Evolutionary conservation across 2,797 vertebrate genomes (phyloP), one percentile per base, ranked within the genome.

Genomic region (Ceyx erithaca): DNA sequence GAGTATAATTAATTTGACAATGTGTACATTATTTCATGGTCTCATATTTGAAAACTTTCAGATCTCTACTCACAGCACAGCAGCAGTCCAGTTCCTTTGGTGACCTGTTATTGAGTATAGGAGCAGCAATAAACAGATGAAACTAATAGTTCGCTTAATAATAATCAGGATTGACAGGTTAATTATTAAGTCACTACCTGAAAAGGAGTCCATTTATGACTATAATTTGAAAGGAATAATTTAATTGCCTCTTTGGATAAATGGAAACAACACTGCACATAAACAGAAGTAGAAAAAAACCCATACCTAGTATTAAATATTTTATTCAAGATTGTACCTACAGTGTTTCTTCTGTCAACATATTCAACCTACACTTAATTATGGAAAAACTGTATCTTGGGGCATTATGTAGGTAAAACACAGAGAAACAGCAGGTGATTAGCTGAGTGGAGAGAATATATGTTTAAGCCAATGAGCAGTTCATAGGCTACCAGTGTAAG

Each of bases 181-280:
- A 87, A 85, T 85, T 80, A 71, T 1, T 1, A 89, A 87, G 49
- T 71, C 43, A 43, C 45, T 90, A 80, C 71, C 66, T 85, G 40
- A 78, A 90, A 87, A 85, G 52, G 71, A 89, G 46, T 82, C 76
- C 46, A 66, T 80, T 90, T 89, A 61, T 87, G 69, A 52, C 61
- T 92, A 5, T 54, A 87, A 77, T 87, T 93, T 81, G 66, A 87
- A 93, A 79, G 11, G 83, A 93, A 89, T 41, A 33, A 13, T 89
- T 69, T 84, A 79, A 88, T 88, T 93, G 67, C 67, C 57, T 81
- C 45, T 61, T 63, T 73, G 67, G 37, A 86, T 76, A 84, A 64
- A 46, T 40, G 17, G 19, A 61, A 77, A 46, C 41, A 61, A 51
- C 31, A 76, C 18, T 37, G 37, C 19, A 46, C 18, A 21, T 35